Evolutionary conservation across 1,140 invertebrate species (phyloP).

Genomic region (Drosophila biarmipes): DNA sequence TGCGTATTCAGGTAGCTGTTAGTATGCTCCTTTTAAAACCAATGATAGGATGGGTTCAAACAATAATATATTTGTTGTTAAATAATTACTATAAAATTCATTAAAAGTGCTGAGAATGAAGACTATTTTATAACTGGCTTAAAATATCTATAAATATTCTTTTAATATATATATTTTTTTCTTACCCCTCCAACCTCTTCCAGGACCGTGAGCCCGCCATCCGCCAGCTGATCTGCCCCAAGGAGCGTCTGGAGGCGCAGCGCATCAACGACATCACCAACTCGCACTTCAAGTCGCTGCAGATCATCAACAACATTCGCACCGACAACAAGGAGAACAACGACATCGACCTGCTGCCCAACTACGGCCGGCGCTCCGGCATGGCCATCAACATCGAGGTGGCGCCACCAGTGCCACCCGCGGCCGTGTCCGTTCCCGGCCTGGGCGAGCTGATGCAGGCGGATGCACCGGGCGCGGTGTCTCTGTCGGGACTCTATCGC

Average conservation of each 20-base stretch:
- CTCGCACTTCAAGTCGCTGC: slow-evolving; percentile 82
- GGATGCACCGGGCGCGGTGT: slow-evolving; percentile 46
- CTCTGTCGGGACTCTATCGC: slow-evolving; percentile 29
- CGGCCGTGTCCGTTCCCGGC: slow-evolving; percentile 39
- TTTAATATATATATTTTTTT: too few relatives aligned
- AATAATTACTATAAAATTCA: too few relatives aligned
- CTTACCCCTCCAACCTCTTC: background rate
- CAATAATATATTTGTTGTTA: too few relatives aligned
- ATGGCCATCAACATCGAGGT: slow-evolving; percentile 47
- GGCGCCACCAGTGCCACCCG: slow-evolving; percentile 1
- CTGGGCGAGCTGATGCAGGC: slow-evolving; percentile 74
- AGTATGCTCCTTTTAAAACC: too few relatives aligned
- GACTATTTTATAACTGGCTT: too few relatives aligned
- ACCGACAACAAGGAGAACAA: slow-evolving; percentile 84
- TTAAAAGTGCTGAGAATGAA: too few relatives aligned
- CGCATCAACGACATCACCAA: slow-evolving; percentile 81
- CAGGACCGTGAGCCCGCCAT: slow-evolving; percentile 77
- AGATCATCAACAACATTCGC: slow-evolving; percentile 80
- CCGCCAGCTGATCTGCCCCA: slow-evolving; percentile 74
- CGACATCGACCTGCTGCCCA: slow-evolving; percentile 74
- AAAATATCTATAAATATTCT: too few relatives aligned
- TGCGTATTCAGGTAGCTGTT: too few relatives aligned
- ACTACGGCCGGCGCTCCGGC: slow-evolving; percentile 33
- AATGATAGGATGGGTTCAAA: too few relatives aligned
- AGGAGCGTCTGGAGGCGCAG: slow-evolving; percentile 77